Conservation (phyloP, 2,888 invertebrate genomes). For the Drosophila meridionalis region DNA sequence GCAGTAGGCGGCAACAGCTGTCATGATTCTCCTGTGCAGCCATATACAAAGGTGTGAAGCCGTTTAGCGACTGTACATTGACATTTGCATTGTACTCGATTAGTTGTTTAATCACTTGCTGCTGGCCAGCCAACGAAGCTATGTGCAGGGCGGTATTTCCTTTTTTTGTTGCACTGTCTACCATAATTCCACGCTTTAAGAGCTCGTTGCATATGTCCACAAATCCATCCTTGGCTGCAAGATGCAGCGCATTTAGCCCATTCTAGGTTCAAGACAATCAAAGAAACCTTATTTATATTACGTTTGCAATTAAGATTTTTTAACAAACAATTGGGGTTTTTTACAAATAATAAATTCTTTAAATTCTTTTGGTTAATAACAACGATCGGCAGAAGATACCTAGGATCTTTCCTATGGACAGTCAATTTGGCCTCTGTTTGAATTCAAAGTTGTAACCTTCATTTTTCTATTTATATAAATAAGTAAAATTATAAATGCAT, state of each 20-base stretch:
- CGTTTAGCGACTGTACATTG: slow-evolving; percentile 98
- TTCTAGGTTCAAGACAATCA: slow-evolving; percentile 87
- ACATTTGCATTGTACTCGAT: slow-evolving; percentile 96
- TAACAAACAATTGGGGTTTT: too few species aligned
- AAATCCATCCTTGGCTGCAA: slow-evolving; percentile 99
- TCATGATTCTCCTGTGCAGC: slow-evolving; percentile 99
- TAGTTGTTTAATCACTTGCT: slow-evolving; percentile 95
- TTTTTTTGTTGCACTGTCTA: slow-evolving; percentile 98
- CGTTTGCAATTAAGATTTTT: background rate
- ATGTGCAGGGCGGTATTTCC: slow-evolving; percentile 98
- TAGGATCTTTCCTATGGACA: too few species aligned
- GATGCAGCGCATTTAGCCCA: slow-evolving; percentile 97
- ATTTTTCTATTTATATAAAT: too few species aligned
- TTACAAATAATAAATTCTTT: too few species aligned
- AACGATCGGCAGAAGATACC: too few species aligned
- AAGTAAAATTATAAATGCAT: too few species aligned
- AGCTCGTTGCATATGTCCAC: slow-evolving; percentile 96
- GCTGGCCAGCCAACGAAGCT: slow-evolving; percentile 98
- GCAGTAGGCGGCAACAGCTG: slow-evolving; percentile 94
- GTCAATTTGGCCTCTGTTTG: too few species aligned
- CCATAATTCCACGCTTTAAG: slow-evolving; percentile 94
- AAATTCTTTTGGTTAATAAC: too few species aligned
- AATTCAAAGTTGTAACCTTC: too few species aligned
- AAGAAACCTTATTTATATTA: background rate
- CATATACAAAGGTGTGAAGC: slow-evolving; percentile 99